These are phyloP conservation scores for Crioceris asparagi DNA, from an alignment of 2,888 invertebrate species.

Conservation along the genomic window DNA sequence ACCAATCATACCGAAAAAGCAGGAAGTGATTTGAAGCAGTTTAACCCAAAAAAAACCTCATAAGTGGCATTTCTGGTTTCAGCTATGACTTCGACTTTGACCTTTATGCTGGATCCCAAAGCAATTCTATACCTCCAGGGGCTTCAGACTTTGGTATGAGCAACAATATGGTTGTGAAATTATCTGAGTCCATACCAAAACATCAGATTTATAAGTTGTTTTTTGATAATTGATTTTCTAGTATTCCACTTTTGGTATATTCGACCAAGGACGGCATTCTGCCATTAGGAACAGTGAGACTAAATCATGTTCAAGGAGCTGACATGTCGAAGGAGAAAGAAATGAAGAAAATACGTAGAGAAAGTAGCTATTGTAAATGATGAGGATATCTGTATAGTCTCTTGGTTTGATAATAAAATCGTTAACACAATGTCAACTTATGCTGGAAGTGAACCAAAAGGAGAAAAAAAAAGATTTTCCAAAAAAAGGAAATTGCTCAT, in stretches of 20 bases:
- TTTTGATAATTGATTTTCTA: conserved; percentile 29
- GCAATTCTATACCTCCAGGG: neutral
- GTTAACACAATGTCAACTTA: conserved; percentile 24
- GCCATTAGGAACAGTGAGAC: conserved; percentile 14
- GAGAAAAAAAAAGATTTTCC: conserved; percentile 13
- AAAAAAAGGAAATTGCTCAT: conserved; percentile 5
- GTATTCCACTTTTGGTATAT: conserved; percentile 14
- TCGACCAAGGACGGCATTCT: conserved; percentile 16
- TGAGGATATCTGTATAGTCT: conserved; percentile 9
- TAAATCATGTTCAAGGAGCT: conserved; percentile 6
- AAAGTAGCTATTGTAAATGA: conserved; percentile 18
- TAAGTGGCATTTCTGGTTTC: conserved; percentile 6
- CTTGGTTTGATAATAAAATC: conserved; percentile 2
- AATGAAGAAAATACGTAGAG: conserved; percentile 16
- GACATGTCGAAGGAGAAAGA: conserved; percentile 2
- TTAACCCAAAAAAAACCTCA: conserved; percentile 8
- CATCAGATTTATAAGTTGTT: conserved; percentile 15
- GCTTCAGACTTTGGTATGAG: conserved; percentile 1
- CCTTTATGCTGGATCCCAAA: conserved; percentile 1
- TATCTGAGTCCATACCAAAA: conserved; percentile 2
- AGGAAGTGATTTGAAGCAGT: conserved; percentile 6
- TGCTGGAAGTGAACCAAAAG: conserved; percentile 19
- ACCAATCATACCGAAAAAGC: conserved; percentile 9
- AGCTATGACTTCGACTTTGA: conserved; percentile 3
- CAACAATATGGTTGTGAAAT: conserved; percentile 2